Conservation (phyloP, 2,797 vertebrate species). For the Neosilurus mollespiculum region DNA sequence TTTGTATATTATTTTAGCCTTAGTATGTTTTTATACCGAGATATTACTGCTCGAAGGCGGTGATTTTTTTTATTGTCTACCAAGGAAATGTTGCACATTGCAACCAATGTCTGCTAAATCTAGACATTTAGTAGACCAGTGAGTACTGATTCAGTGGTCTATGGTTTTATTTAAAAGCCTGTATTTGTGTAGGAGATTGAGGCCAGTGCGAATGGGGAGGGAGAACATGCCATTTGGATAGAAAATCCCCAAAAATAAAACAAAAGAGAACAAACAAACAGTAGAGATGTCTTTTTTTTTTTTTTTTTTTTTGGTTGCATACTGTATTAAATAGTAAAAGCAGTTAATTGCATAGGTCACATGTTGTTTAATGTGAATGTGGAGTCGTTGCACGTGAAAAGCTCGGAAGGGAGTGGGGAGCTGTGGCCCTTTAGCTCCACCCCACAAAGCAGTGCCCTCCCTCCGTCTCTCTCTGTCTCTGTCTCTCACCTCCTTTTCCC, state of each 20-base stretch:
- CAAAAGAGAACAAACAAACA: conserved; percentile 51
- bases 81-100: conserved; percentile 80
- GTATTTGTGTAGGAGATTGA: conserved; percentile 23
- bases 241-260: conserved; percentile 60
- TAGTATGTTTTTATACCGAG: conserved; percentile 59
- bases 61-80: conserved; percentile 61
- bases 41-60: conserved; percentile 59
- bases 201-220: neutral
- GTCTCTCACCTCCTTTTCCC: neutral
- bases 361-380: conserved; percentile 52
- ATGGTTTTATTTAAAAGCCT: conserved; percentile 67
- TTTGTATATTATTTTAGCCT: conserved; percentile 63
- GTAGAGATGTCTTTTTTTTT: neutral
- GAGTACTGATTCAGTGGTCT: conserved; percentile 48
- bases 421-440: conserved; percentile 30
- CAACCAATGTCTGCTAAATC: conserved; percentile 67
- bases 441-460: conserved; percentile 42
- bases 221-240: conserved; percentile 62
- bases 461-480: neutral
- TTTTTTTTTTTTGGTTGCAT: conserved; percentile 4
- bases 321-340: conserved; percentile 3
- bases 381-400: conserved; percentile 55
- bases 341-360: conserved; percentile 44
- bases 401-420: conserved; percentile 5
- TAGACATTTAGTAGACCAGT: conserved; percentile 59